A percentile compares a stretch with the other conserved stretches of the same genome.
Conservation (phyloP, 2,797 vertebrate genomes). For the Mareca penelope region DNA sequence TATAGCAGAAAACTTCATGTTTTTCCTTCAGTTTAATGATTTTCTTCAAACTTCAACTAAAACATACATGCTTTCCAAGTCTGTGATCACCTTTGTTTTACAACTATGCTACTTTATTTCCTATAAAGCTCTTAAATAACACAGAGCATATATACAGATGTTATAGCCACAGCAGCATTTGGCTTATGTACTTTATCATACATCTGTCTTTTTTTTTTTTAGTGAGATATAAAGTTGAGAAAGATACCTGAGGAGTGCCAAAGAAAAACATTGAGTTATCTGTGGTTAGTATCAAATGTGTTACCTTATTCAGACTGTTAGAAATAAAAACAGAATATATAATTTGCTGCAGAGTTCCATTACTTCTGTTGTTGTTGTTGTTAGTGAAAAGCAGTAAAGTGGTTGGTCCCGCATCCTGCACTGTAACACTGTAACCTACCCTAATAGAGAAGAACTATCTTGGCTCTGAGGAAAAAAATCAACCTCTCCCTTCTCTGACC, state of each 20-base stretch:
- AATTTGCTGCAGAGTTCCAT: constrained; percentile 62
- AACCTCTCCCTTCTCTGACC: constrained; percentile 84
- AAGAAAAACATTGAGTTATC: constrained; percentile 40
- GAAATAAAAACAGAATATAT: constrained; percentile 60
- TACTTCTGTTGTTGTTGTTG: constrained; percentile 61
- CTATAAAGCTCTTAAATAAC: not conserved
- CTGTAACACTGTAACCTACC: constrained; percentile 78
- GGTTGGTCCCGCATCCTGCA: constrained; percentile 64
- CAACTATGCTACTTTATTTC: constrained; percentile 2
- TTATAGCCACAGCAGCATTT: not conserved
- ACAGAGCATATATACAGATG: not conserved
- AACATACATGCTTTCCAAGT: not conserved
- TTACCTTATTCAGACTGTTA: constrained; percentile 72
- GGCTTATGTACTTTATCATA: not conserved
- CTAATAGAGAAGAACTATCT: constrained; percentile 81
- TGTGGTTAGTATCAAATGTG: constrained; percentile 60
- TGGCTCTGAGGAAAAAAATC: constrained; percentile 79
- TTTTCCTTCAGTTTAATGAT: not conserved
- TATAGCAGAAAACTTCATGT: not conserved
- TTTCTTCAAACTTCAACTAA: not conserved
- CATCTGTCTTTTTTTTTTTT: not conserved
- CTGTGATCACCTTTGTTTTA: not conserved
- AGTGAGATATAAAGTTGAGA: constrained; percentile 6
- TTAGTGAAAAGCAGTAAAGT: constrained; percentile 75
- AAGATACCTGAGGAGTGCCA: constrained; percentile 45